Percentiles rank a stretch among this genome's conserved stretches.
These are phyloP conservation scores for Pimephales promelas DNA, from an alignment of 2,113 vertebrate species.

Conservation along the genomic window DNA sequence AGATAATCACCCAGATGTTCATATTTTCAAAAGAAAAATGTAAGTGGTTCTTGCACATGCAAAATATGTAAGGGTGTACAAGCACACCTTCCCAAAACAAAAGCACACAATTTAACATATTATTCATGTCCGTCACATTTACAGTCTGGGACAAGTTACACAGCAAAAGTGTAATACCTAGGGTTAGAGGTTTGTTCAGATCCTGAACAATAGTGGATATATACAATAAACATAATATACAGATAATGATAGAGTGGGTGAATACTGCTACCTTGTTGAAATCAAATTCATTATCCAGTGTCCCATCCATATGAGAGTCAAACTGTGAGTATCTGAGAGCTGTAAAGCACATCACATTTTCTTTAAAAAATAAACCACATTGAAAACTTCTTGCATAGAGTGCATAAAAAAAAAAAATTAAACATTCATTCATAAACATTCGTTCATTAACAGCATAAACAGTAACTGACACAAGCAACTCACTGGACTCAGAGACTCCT, in stretches of 20 bases:
- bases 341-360: constrained; percentile 59
- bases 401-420: no score
- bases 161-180: background rate
- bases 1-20: constrained; percentile 2
- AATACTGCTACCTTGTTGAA: constrained; percentile 75
- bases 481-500: constrained; percentile 79
- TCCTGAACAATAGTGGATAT: background rate
- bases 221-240: background rate
- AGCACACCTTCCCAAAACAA: background rate
- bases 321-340: constrained; percentile 81
- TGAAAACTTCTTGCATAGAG: background rate
- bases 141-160: background rate
- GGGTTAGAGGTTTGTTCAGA: background rate
- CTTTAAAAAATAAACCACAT: background rate
- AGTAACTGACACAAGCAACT: constrained; percentile 41
- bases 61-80: background rate
- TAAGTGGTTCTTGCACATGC: background rate
- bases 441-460: background rate
- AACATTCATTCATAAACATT: no score
- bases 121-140: background rate
- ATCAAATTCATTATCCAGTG: constrained; percentile 74
- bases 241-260: background rate
- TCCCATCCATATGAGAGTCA: constrained; percentile 82
- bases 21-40: background rate
- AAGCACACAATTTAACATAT: background rate